Conservation (phyloP, 2,888 invertebrate genomes). For the Copidosoma aretas region DNA sequence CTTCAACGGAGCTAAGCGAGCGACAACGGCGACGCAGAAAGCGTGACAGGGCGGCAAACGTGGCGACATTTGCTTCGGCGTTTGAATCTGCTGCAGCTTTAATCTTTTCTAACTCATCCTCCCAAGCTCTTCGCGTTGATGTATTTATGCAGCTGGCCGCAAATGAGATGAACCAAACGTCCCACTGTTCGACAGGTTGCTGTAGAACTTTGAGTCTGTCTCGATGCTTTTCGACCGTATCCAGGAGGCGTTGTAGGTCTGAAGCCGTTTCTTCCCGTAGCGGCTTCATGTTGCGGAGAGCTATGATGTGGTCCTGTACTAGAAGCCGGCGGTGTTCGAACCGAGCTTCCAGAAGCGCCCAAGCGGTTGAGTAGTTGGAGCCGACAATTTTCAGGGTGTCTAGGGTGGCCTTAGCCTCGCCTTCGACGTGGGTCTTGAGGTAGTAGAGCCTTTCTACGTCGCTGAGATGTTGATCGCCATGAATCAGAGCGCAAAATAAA, state of each 20-base stretch:
- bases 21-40: not conserved
- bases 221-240: not conserved
- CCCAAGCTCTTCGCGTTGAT: conserved; percentile 1
- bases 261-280: not conserved
- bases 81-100: not conserved
- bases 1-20: not conserved
- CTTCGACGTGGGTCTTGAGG: not conserved
- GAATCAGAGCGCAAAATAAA: no score
- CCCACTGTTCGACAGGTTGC: not conserved
- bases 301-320: no score
- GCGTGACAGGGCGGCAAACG: not conserved
- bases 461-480: no score
- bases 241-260: not conserved
- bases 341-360: not conserved
- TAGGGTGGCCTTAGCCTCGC: not conserved
- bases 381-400: no score
- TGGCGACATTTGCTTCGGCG: not conserved
- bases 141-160: not conserved
- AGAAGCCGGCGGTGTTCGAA: not conserved
- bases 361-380: not conserved
- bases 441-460: not conserved
- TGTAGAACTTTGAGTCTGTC: not conserved
- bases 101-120: not conserved
- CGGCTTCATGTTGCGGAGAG: no score
- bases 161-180: not conserved